Evolutionary conservation across 2,888 invertebrate species (phyloP).

Genomic region (Zaprionus obscuricornis): DNA sequence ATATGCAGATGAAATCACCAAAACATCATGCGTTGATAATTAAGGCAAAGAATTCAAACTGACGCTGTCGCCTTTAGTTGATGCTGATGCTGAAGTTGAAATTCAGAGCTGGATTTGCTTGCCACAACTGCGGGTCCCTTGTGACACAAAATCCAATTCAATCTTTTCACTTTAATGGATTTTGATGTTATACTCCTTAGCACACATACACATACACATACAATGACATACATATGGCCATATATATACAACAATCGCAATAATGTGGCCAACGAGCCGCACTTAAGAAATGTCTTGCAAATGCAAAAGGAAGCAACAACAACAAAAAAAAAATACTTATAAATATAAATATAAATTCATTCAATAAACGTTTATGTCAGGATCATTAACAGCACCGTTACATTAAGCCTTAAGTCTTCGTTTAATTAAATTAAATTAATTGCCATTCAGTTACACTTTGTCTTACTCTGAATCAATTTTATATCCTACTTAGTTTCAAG

Average conservation of each 20-base stretch:
- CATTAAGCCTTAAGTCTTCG: conserved; percentile 46
- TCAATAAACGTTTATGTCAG: conserved; percentile 60
- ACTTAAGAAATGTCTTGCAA: conserved; percentile 39
- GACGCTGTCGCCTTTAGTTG: conserved; percentile 62
- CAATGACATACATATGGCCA: no score
- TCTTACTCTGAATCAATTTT: conserved; percentile 24
- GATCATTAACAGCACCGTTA: conserved; percentile 61
- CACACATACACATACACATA: conserved; percentile 9
- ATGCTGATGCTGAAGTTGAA: neutral
- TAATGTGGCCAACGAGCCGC: no score
- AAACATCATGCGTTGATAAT: conserved; percentile 75
- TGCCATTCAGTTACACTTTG: conserved; percentile 34
- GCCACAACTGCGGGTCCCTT: conserved; percentile 26
- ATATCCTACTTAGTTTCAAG: no score
- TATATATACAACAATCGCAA: no score
- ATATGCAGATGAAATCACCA: conserved; percentile 76
- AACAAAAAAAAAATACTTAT: conserved; percentile 21
- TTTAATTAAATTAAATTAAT: conserved; percentile 60
- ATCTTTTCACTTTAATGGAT: conserved; percentile 74
- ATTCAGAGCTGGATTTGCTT: conserved; percentile 16
- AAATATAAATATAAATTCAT: conserved; percentile 49
- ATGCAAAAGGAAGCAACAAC: no score
- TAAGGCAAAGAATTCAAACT: conserved; percentile 72
- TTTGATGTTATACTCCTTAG: conserved; percentile 40
- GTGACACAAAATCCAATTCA: conserved; percentile 69